Conservation (phyloP, 2,113 vertebrate species). For the Antechinus flavipes region DNA sequence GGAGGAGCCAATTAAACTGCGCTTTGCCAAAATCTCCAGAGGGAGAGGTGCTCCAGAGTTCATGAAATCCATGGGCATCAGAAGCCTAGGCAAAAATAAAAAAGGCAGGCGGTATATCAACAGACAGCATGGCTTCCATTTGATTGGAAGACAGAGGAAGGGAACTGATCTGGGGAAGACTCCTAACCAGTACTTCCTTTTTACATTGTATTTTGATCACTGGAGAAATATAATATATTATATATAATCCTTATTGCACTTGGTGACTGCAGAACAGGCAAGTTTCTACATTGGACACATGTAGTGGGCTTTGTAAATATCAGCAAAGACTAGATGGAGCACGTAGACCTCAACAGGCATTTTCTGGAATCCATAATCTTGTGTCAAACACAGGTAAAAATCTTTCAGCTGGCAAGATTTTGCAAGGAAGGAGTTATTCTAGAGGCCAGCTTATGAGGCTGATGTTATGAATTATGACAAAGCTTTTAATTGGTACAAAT, state of each 20-base stretch:
- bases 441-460: not conserved
- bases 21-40: not conserved
- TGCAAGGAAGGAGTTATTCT: not conserved
- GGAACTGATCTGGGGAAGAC: not conserved
- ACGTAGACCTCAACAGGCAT: not conserved
- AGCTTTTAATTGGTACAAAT: constrained; percentile 30
- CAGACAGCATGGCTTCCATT: not conserved
- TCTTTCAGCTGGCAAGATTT: not conserved
- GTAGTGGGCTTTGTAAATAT: not conserved
- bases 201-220: not conserved
- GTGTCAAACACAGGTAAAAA: not conserved
- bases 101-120: not conserved
- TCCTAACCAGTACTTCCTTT: not conserved
- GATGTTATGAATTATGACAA: not conserved
- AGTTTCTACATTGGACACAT: not conserved
- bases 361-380: constrained; percentile 18
- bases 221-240: not conserved
- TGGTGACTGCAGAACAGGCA: not conserved
- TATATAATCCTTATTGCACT: not conserved
- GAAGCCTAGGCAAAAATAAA: not conserved
- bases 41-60: not conserved
- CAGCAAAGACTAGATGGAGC: not conserved
- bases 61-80: not conserved
- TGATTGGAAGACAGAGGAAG: not conserved
- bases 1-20: not conserved